Evolutionary conservation across 2,888 invertebrate genomes (phyloP).

Genomic region (Pegoplata infirma): DNA sequence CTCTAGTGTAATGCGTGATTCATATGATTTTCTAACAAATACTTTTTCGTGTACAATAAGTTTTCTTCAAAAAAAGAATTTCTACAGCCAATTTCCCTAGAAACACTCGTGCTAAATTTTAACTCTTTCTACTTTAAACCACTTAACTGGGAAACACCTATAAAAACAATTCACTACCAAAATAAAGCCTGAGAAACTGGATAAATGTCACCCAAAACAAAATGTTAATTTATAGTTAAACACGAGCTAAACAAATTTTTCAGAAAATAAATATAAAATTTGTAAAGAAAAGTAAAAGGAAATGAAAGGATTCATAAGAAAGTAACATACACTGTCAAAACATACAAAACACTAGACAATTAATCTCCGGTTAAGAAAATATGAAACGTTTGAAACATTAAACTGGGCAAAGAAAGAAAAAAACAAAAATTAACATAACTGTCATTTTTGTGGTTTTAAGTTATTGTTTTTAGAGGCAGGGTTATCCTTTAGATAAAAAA

Average conservation of each 20-base stretch:
- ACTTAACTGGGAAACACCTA: slow-evolving; percentile 59
- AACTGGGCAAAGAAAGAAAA: slow-evolving; percentile 1
- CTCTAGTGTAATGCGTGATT: no score
- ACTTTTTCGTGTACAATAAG: no score
- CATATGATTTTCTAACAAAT: no score
- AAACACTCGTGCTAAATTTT: slow-evolving; percentile 56
- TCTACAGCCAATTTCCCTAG: slow-evolving; percentile 9
- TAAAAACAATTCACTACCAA: slow-evolving; percentile 47
- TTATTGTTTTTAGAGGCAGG: slow-evolving; percentile 20
- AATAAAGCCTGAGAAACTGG: slow-evolving; percentile 33
- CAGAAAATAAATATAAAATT: slow-evolving; percentile 33
- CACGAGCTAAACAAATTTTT: slow-evolving; percentile 44
- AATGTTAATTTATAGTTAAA: slow-evolving; percentile 50
- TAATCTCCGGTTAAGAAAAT: slow-evolving; percentile 40
- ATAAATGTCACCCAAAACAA: slow-evolving; percentile 34
- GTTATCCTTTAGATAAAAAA: slow-evolving; percentile 35
- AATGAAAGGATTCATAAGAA: slow-evolving; percentile 47
- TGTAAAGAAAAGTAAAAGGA: slow-evolving; percentile 31
- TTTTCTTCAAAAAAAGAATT: no score
- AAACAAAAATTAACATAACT: slow-evolving; percentile 51
- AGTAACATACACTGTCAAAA: slow-evolving; percentile 48
- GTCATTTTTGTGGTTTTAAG: slow-evolving; percentile 57
- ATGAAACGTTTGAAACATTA: slow-evolving; percentile 24
- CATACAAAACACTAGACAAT: slow-evolving; percentile 47
- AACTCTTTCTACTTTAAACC: slow-evolving; percentile 59